Base-by-base conservation (phyloP, 2,113 vertebrate species). In the Sprattus sprattus region DNA sequence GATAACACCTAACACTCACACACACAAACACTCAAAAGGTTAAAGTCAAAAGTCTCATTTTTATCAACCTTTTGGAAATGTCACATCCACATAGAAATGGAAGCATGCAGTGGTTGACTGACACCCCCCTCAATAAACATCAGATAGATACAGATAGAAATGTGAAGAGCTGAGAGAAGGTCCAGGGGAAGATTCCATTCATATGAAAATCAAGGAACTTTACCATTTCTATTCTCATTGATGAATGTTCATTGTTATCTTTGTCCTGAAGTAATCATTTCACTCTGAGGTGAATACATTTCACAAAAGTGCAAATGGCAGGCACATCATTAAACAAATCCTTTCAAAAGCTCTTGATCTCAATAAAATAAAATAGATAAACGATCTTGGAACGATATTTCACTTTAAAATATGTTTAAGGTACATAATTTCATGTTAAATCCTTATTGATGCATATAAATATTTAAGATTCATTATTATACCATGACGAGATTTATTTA, bases 51-150 rank as follows among this genome's bases (percentile, higher is more conserved):
- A 67, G n/a, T 22, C 60, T 67, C 6, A 67, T 28, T 67, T 85
- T 85, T 88, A 71, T 0, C 85, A 87, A 91, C 89, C 91, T 92
- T 91, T 88, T 45, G 49, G 83, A 90, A 92, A 89, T 90, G 89
- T 89, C 89, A 92, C 25, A n/a, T 13, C 44, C 4, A n/a, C 0
- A 0, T 67, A 9, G n/a, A 67, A 67, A 67, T 67, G 22, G 60
- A 67, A 67, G 10, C 22, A 67, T 28, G 84, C 84, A 87, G 60
- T 22, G 18, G 60, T 8, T 67, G 60, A 75, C 75, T 54, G 10
- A 45, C 75, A 52, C 22, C 32, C 45, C 28, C 39, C 25, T 18
- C 60, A 7, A 25, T 18, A 83, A 2, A 45, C 82, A 18, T 83
- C 60, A 54, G n/a, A 39, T 39, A 39, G 39, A 39, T 13, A 46